A percentile compares a stretch with the other conserved stretches of the same genome.
Conservation (phyloP, 1,140 invertebrate species). For the Macrotrachela quadricornifera region DNA sequence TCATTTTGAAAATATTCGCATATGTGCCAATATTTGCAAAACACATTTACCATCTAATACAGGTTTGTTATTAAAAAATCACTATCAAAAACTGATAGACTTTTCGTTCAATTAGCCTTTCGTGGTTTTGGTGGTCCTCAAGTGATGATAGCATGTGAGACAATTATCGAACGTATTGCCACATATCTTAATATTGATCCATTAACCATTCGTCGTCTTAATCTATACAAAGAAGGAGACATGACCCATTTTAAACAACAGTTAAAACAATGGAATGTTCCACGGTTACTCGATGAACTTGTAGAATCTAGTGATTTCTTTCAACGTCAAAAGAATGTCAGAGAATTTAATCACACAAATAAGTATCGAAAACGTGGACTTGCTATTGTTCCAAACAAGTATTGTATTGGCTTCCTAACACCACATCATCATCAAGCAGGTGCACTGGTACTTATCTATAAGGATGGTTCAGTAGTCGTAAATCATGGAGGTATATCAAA, state of each 20-base stretch:
- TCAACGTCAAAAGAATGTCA: slow-evolving; percentile 37
- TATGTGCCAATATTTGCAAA: slow-evolving; percentile 18
- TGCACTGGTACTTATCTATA: slow-evolving; percentile 65
- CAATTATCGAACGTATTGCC: slow-evolving; percentile 19
- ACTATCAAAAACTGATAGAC: neutral
- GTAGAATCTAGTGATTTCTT: slow-evolving; percentile 43
- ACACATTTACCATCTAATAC: slow-evolving; percentile 31
- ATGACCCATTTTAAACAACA: slow-evolving; percentile 54
- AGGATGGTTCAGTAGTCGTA: slow-evolving; percentile 62
- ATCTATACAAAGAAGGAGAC: slow-evolving; percentile 60
- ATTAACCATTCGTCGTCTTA: slow-evolving; percentile 40
- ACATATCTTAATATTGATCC: slow-evolving; percentile 10
- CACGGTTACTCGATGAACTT: slow-evolving; percentile 62
- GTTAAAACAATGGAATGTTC: slow-evolving; percentile 49
- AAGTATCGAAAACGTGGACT: slow-evolving; percentile 70
- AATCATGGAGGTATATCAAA: too few relatives aligned
- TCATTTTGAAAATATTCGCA: slow-evolving; percentile 19
- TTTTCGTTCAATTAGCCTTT: slow-evolving; percentile 10
- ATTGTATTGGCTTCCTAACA: slow-evolving; percentile 61
- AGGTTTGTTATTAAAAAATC: slow-evolving; percentile 13
- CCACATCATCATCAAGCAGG: slow-evolving; percentile 62
- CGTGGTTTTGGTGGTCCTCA: slow-evolving; percentile 30
- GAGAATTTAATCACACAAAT: slow-evolving; percentile 54
- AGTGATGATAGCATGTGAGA: slow-evolving; percentile 20
- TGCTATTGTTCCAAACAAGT: slow-evolving; percentile 63